Conservation (phyloP, 2,888 invertebrate genomes). For the Cotesia congregata region DNA sequence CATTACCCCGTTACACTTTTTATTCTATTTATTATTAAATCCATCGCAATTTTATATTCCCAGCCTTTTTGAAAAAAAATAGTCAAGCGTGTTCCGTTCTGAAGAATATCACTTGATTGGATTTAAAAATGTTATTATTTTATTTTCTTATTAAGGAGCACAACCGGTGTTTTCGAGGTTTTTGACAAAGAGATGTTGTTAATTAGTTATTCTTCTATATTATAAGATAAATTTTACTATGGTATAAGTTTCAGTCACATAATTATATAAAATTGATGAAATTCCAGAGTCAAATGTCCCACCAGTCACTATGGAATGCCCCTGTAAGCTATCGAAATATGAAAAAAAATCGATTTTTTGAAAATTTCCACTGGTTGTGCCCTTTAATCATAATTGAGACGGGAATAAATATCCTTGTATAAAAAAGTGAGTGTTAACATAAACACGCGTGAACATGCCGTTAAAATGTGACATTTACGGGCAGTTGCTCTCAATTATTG, state of each 20-base stretch:
- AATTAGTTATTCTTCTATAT: too few relatives aligned
- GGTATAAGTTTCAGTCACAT: too few relatives aligned
- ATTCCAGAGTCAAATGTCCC: too few relatives aligned
- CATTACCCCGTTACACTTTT: conserved; percentile 41
- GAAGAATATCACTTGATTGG: conserved; percentile 15
- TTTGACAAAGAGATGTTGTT: too few relatives aligned
- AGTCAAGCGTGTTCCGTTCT: not conserved
- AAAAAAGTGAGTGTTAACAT: conserved; percentile 16
- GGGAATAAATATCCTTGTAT: not conserved
- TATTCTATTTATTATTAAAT: conserved; percentile 36
- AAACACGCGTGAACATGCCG: conserved; percentile 44
- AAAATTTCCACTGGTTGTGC: too few relatives aligned
- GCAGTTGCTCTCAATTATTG: conserved; percentile 61
- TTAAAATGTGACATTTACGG: conserved; percentile 59
- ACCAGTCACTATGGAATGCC: too few relatives aligned
- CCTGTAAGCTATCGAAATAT: too few relatives aligned
- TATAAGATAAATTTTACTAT: too few relatives aligned
- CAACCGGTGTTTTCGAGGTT: too few relatives aligned
- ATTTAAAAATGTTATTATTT: not conserved
- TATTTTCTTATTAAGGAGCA: too few relatives aligned
- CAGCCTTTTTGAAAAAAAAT: not conserved
- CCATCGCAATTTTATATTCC: conserved; percentile 29
- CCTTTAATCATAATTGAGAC: not conserved
- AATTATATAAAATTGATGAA: too few relatives aligned
- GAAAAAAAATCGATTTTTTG: too few relatives aligned